phyloP scores from a whole-genome alignment of 2,113 vertebrate genomes.

The Eulemur macaco region DNA sequence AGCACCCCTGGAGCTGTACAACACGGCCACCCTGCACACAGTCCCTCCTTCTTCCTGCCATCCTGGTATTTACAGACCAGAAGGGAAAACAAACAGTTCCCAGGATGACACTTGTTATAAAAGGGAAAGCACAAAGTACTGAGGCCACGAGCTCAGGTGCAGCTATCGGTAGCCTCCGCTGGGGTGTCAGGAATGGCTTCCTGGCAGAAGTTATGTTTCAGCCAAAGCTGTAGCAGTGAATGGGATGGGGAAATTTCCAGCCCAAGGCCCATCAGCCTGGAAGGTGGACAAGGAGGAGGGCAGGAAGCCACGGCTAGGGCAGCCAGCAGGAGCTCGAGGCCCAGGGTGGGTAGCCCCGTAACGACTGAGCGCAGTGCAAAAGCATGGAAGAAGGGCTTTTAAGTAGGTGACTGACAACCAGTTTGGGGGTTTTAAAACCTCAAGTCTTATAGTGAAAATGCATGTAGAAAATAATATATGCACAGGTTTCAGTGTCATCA shows the following conservation, averaged over 20 bases:
- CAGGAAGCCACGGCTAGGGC: neutral
- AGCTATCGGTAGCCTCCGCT: neutral
- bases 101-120: neutral
- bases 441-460: neutral
- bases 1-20: neutral
- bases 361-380: neutral
- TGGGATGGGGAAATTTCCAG: neutral
- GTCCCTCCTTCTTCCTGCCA: neutral
- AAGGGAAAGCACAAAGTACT: neutral
- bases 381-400: neutral
- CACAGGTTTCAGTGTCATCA: neutral
- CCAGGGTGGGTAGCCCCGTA: neutral
- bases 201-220: neutral
- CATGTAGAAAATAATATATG: neutral
- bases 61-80: neutral
- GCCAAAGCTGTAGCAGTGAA: neutral
- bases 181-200: neutral
- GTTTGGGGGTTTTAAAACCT: neutral
- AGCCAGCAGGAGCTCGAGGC: neutral
- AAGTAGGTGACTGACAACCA: neutral
- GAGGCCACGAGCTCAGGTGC: neutral
- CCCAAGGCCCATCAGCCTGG: rapidly evolving
- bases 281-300: neutral
- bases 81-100: neutral
- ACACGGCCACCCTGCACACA: neutral